phyloP scores from a whole-genome alignment of 2,113 vertebrate genomes.

The Taurulus bubalis region DNA sequence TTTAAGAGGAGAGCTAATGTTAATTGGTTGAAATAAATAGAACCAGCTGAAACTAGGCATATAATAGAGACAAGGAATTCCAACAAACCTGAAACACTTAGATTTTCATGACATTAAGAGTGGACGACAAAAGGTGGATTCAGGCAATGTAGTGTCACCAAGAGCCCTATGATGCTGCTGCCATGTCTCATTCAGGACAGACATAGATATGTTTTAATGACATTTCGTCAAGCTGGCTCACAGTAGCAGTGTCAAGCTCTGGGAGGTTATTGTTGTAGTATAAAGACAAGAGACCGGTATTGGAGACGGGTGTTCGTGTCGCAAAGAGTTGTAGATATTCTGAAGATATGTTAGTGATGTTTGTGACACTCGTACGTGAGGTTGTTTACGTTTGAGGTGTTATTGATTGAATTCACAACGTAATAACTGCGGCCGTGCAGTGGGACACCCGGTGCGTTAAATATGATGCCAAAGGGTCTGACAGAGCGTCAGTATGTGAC shows the following conservation, averaged over 20 bases:
- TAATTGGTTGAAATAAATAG: background rate
- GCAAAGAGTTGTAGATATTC: background rate
- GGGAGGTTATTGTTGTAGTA: background rate
- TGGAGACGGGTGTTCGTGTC: background rate
- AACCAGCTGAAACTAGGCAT: background rate
- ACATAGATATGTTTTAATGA: constrained; percentile 38
- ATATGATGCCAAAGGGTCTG: background rate
- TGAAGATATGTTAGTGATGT: background rate
- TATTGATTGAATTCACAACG: background rate
- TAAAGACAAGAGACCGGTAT: background rate
- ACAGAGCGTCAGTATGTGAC: background rate
- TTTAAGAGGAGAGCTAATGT: background rate
- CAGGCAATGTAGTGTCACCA: constrained; percentile 37
- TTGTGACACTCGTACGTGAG: background rate
- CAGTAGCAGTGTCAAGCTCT: background rate
- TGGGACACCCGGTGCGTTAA: background rate
- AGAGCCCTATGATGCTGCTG: constrained; percentile 11
- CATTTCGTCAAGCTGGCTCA: constrained; percentile 51
- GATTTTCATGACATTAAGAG: background rate
- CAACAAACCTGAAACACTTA: constrained; percentile 5
- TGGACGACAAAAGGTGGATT: constrained; percentile 6
- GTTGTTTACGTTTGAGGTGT: background rate
- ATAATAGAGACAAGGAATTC: background rate
- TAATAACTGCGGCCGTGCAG: background rate
- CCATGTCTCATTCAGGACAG: constrained; percentile 42